phyloP scores from a whole-genome alignment of 92 coral and sea anemone species.

The Galaxea fascicularis region DNA sequence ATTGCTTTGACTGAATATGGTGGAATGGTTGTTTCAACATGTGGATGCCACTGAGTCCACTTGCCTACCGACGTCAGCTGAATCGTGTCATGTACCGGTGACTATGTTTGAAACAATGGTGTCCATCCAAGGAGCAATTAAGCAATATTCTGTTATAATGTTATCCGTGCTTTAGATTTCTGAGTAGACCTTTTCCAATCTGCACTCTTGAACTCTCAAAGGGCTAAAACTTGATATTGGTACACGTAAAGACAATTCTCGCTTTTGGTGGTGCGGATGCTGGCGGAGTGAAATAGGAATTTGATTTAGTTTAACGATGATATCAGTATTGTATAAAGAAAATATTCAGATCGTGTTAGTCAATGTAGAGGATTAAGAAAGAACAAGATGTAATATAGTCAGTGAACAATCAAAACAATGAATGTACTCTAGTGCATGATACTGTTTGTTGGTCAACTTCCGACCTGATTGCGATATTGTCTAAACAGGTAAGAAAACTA shows the following conservation, averaged over 20 bases:
- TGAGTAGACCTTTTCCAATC: not conserved
- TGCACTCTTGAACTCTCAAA: not conserved
- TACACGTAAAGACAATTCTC: not conserved
- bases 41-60: slow-evolving; percentile 52
- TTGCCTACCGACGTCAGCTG: not conserved
- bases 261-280: not conserved
- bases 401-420: not conserved
- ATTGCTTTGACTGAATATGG: slow-evolving; percentile 59
- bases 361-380: not conserved
- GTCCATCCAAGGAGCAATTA: not conserved
- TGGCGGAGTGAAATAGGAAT: not conserved
- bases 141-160: not conserved
- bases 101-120: not conserved
- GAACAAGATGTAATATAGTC: not conserved
- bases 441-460: not conserved
- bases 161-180: not conserved
- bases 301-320: not conserved
- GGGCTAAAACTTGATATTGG: slow-evolving; percentile 3
- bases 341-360: not conserved
- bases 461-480: not conserved
- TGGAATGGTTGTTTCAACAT: slow-evolving; percentile 66
- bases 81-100: too few relatives aligned
- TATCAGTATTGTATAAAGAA: not conserved
- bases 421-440: slow-evolving; percentile 3
- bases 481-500: not conserved